Evolutionary conservation across 2,888 invertebrate genomes (phyloP), one percentile per base, ranked within the genome.

Genomic region (Watsonalla binaria): DNA sequence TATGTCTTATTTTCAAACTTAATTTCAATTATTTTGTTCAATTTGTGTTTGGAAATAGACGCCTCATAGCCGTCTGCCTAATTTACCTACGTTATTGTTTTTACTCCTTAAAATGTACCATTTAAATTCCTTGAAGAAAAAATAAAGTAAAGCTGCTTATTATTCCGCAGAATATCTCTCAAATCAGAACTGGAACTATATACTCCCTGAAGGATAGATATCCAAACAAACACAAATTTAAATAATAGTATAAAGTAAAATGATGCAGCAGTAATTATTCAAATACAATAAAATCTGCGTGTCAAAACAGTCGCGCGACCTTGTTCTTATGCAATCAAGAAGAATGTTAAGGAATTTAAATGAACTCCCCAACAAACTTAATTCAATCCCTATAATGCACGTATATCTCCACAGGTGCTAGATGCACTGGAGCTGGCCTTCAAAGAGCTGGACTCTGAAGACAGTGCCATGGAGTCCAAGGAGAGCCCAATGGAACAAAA

Each of bases 341-440:
- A 24, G 24, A 37, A 37, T 37, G 4, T 6, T 14, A 46, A 46
- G 46, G 46, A 46, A 46, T 46, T 15, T 14, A 46, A 46, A 46
- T 14, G 46, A 14, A 46, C 6, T 14, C 14, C 14, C 50, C 57
- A 57, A 51, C 51, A 53, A 52, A 56, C 52, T 46, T 48, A 45
- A 6, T 48, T 51, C 48, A 33, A 45, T 14, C 35, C 14, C 15
- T 47, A 51, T 45, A 51, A 33, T 7, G 60, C 53, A 48, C 53
- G 55, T 34, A 52, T 47, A 57, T 65, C 62, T 68, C 69, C 77
- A 45, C 85, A 93, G 93, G 93, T 93, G 56, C 85, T 93, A 76
- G 93, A 93, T 81, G 93, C 93, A 65, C 82, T 93, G 75, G 93
- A 93, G 74, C 78, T 93, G 75, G 93, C 93, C 68, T 92, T 93